Evolutionary conservation across 2,888 invertebrate genomes (phyloP), one percentile per base, ranked within the genome.

Genomic region (Orgyia antiqua): DNA sequence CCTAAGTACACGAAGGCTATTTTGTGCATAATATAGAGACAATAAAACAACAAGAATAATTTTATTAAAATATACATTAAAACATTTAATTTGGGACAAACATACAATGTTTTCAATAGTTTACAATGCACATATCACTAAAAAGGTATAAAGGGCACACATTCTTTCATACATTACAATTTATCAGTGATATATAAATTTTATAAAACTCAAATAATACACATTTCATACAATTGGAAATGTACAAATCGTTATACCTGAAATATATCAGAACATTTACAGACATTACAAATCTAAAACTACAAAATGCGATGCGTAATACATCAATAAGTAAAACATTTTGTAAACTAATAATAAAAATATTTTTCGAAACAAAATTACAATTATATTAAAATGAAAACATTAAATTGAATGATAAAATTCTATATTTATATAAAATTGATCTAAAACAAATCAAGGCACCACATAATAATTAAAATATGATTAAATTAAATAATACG

Each of bases 41-140:
- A 73, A 65, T 53, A 36, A 75, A 67, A 70, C 42, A 31, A 43
- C 30, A 43, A 2, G 10, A 33, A 29, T 72, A 47, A 67, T 80
- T 80, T 78, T 79, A 84, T 84, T 84, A 82, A 83, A 84, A 84
- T 86, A 86, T 84, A 84, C 84, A 86, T 86, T 84, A 84, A 84
- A 84, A 79, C 84, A 84, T 84, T 84, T 77, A 77, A 79, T 83
- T 15, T 79, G 77, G 68, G 82, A 80, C 86, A 84, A 84, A 84
- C 84, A 75, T 84, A 82, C 83, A 83, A 79, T 84, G 80, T 78
- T 76, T 80, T 75, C 75, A 82, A 82, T 84, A 83, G 83, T 84
- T 83, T 82, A 84, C 82, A 84, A 72, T 80, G 69, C 71, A 80
- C 71, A 68, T 76, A 71, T 66, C 61, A 67, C 67, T 71, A 68